Base-by-base conservation (phyloP, 2,113 vertebrate genomes). In the Haplochromis vanheusdeni region DNA sequence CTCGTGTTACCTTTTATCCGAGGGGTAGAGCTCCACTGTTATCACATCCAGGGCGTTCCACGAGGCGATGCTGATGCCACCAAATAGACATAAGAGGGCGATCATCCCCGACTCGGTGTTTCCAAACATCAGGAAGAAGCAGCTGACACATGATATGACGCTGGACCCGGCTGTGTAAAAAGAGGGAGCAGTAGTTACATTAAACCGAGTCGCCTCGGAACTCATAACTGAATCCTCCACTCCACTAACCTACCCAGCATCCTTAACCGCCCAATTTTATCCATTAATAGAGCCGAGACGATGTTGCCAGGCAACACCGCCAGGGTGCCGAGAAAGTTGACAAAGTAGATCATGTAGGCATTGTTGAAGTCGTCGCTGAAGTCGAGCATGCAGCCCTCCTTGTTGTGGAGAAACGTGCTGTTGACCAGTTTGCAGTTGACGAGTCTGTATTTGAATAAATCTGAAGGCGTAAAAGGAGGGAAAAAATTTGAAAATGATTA, bases 321-420 rank as follows among this genome's bases (percentile, higher is more conserved):
- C 94, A 99, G 88, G 1, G 98, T 98, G 86, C 98, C 98, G 26
- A 99, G 86, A 96, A 99, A 99, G 96, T 98, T 99, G 93, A 99
- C 98, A 1, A 99, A 99, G 94, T 99, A 99, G 80, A 99, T 97
- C 98, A 99, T 99, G 97, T 99, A 99, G 92, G 98, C 98, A 0
- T 98, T 99, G 87, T 99, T 99, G 16, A 95, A 95, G 89, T 99
- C 98, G 0, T 99, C 98, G 1, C 97, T 98, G 96, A 99, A 98
- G 79, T 99, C 98, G 14, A 99, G 95, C 42, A 98, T 97, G 91
- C 98, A 99, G 90, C 98, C 98, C 89, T 99, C 98, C 89, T 99
- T 99, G 95, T 97, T 99, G 96, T 99, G 98, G 86, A 99, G 93
- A 93, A 99, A 99, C 0, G 97, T 98, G 95, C 98, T 98, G 96